Conservation (phyloP, 2,888 invertebrate genomes). For the Peribatodes rhomboidaria region DNA sequence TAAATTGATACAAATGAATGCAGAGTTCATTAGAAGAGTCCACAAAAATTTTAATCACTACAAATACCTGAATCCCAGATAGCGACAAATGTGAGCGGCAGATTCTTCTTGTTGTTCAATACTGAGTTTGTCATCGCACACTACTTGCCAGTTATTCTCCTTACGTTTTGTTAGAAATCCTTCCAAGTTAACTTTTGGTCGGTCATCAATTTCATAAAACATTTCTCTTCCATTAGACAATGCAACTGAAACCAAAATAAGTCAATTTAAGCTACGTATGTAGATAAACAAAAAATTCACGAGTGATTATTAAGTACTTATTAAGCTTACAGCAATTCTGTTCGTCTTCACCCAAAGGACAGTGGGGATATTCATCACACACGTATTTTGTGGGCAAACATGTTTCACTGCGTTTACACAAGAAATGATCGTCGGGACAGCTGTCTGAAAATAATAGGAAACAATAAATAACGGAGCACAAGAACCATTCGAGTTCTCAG, state of each 20-base stretch:
- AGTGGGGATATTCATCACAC: conserved; percentile 89
- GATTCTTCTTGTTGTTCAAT: conserved; percentile 76
- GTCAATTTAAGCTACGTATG: neutral
- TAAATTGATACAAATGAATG: neutral
- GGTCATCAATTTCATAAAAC: conserved; percentile 86
- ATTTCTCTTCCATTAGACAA: conserved; percentile 89
- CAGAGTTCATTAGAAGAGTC: neutral
- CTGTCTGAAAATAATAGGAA: conserved; percentile 72
- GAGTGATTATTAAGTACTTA: neutral
- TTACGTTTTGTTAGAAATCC: conserved; percentile 88
- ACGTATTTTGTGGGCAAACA: conserved; percentile 88
- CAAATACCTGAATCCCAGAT: conserved; percentile 89
- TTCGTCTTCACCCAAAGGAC: conserved; percentile 91
- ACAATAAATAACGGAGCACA: too few relatives aligned
- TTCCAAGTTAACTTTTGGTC: conserved; percentile 86
- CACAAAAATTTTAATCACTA: neutral
- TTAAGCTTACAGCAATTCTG: conserved; percentile 90
- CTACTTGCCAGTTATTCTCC: conserved; percentile 88
- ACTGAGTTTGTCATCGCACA: conserved; percentile 85
- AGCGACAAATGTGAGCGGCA: conserved; percentile 87
- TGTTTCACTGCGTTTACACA: conserved; percentile 88
- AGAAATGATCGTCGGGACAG: conserved; percentile 87
- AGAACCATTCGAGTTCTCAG: too few relatives aligned
- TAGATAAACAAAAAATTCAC: neutral
- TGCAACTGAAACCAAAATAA: conserved; percentile 83